Base-by-base conservation (phyloP, 30 jellyfish, hydroid and myxozoan genomes). In the Aurelia sp. region DNA sequence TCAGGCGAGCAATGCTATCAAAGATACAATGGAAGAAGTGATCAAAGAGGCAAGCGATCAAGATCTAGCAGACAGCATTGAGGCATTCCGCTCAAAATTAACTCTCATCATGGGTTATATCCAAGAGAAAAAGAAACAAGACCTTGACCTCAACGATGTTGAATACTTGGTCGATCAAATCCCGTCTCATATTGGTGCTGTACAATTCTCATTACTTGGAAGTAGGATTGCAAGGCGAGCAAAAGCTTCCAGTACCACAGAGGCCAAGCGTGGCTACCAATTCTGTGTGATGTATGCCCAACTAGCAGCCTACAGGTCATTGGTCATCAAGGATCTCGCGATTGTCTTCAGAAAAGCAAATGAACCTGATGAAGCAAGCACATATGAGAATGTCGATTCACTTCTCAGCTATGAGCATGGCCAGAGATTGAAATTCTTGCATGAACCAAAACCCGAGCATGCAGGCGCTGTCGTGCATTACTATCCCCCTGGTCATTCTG, bases 41-140 rank as follows among this genome's bases (percentile, higher is more conserved):
- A 70, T 74, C 35, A 74, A 74, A 12, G 86, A 74, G n/a, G 86
- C 86, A 24, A 63, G 86, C 31, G 86, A 74, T 55, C 59, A 53
- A 38, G 86, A 74, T 57, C n/a, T 74, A 24, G 61, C 59, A 11
- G 74, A 52, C 38, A 53, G 33, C 38, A n/a, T 74, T 10, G 86
- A 74, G 10, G 86, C 74, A 38, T 74, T 51, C 61, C 57, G 63
- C 21, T 57, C 72, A 8, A 64, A 74, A 63, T 60, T 74, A 57
- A 33, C 60, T 18, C 41, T 72, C 21, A 74, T 74, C 74, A 74
- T 38, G 74, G 41, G 70, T 16, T 74, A 74, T 3, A 70, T 74
- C 30, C 62, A 53, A 58, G 74, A 71, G 27, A 74, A 74, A 21
- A 74, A 74, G 35, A 53, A 52, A 40, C 86, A 74, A 74, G 40